Evolutionary conservation across 2,888 invertebrate species (phyloP).

Genomic region (Ischnus inquisitorius): DNA sequence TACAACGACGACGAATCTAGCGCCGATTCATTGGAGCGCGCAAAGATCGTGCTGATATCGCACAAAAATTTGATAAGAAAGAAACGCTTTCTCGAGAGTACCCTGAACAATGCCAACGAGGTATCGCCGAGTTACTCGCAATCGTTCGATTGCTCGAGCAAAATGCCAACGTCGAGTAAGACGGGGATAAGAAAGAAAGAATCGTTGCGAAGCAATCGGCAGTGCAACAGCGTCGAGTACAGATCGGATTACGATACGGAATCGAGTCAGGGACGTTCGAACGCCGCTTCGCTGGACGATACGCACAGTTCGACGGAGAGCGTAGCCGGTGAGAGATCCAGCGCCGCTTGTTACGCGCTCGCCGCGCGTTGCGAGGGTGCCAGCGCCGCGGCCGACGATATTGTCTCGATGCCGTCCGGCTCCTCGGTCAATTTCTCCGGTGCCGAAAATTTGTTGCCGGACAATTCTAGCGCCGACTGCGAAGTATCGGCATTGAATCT

Average conservation of each 20-base stretch:
- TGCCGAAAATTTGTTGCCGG: constrained; percentile 50
- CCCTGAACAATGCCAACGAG: constrained; percentile 56
- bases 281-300: constrained; percentile 49
- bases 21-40: constrained; percentile 42
- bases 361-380: constrained; percentile 47
- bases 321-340: constrained; percentile 59
- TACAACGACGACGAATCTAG: constrained; percentile 49
- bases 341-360: constrained; percentile 54
- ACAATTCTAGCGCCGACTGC: constrained; percentile 68
- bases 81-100: constrained; percentile 71
- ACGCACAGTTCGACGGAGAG: constrained; percentile 65
- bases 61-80: constrained; percentile 74
- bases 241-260: constrained; percentile 55
- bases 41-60: constrained; percentile 56
- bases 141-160: constrained; percentile 59
- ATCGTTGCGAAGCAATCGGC: constrained; percentile 68
- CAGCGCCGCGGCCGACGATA: constrained; percentile 27
- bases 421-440: constrained; percentile 42
- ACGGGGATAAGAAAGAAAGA: constrained; percentile 70
- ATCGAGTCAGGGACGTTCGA: constrained; percentile 14
- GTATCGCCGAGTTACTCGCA: constrained; percentile 71
- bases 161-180: constrained; percentile 49
- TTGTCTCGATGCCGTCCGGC: constrained; percentile 50
- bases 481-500: constrained; percentile 66
- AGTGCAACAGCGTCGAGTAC: constrained; percentile 59